Evolutionary conservation across 2,113 vertebrate genomes (phyloP), one percentile per base, ranked within the genome.

Genomic region (Plecotus auritus): DNA sequence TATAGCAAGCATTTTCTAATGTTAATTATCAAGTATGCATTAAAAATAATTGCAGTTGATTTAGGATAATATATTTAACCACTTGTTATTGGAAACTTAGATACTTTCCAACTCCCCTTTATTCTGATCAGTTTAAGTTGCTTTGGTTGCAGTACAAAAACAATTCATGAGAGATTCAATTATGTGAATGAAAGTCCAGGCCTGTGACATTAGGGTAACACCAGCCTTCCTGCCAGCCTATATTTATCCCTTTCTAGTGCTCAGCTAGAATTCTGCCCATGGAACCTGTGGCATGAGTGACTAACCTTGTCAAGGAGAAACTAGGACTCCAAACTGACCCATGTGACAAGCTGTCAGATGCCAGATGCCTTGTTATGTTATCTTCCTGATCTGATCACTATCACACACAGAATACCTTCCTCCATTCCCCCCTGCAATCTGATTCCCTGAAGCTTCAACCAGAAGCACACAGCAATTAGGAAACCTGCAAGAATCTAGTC

Each of bases 221-320:
- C 73, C 93, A 83, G 23, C 14, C 69, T 93, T 93, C 73, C 45
- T 40, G 37, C 54, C 35, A 93, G 69, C 30, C 72, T 82, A 17
- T 49, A 61, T 82, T 96, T 95, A 95, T 96, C 69, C 90, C 84
- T 90, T 81, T 97, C 40, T 91, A 91, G 69, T 70, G 88, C 87
- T 96, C 91, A n/a, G 84, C 78, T 96, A 96, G 92, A 93, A 95
- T 88, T 97, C 96, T 92, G 82, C 93, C 92, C 84, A 95, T 40
- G 8, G 89, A 98, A 97, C 93, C 94, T 93, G 97, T 98, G 98
- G 98, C 97, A 98, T 95, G 96, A 98, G 96, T 82, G 84, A 88
- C 96, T 98, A 98, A 98, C 98, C 97, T 98, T 98, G 98, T 98
- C 98, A 98, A 96, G 85, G 96, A 95, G 95, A 98, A 98, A 96